These are phyloP conservation scores for Eupithecia insigniata DNA, from an alignment of 2,888 invertebrate genomes.

Conservation along the genomic window DNA sequence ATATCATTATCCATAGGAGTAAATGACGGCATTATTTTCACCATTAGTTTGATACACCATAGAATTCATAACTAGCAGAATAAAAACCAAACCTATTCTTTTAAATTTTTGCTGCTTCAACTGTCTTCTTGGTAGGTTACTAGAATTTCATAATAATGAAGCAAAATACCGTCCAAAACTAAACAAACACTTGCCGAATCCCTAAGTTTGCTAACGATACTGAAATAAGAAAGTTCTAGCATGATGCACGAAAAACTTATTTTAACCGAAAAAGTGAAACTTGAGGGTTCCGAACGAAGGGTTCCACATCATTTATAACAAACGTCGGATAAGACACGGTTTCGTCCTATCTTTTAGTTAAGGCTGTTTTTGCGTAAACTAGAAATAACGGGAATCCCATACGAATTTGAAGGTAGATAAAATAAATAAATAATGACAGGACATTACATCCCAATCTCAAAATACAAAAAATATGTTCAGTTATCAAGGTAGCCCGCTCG, in stretches of 20 bases:
- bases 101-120: not conserved
- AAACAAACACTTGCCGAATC: conserved; percentile 14
- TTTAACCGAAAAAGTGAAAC: conserved; percentile 61
- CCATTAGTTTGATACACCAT: not conserved
- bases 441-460: not conserved
- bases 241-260: conserved; percentile 57
- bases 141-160: conserved; percentile 1
- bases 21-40: not conserved
- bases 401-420: not conserved
- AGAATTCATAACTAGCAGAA: not conserved
- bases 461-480: no score
- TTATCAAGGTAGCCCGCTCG: no score
- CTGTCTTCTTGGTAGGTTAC: not conserved
- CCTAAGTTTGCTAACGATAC: conserved; percentile 25
- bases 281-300: conserved; percentile 51
- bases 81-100: not conserved
- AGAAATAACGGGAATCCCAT: not conserved
- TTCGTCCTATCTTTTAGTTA: conserved; percentile 60
- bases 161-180: conserved; percentile 9
- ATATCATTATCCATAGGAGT: not conserved
- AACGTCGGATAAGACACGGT: conserved; percentile 65
- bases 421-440: not conserved
- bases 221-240: conserved; percentile 31
- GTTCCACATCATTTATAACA: conserved; percentile 72
- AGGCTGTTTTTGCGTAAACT: conserved; percentile 40